Percentiles rank a stretch among this genome's conserved stretches.
Conservation (phyloP, 2,888 invertebrate genomes). For the Amphipyra tragopoginis region DNA sequence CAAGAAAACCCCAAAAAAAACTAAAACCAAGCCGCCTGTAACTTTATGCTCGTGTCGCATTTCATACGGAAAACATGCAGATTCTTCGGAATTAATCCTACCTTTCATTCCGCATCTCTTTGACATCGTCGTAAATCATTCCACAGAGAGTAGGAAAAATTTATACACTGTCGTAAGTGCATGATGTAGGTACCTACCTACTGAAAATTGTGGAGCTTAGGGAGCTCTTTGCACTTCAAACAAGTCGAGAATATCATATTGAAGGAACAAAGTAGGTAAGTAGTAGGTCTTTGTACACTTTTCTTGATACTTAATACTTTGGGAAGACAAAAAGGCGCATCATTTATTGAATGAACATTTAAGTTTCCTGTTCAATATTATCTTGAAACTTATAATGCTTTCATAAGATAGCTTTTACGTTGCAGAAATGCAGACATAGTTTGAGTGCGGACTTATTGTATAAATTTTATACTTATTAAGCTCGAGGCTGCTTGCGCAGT, state of each 20-base stretch:
- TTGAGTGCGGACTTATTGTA: too few species aligned
- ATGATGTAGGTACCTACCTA: not conserved
- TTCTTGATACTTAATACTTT: constrained; percentile 8
- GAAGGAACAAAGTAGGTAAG: constrained; percentile 21
- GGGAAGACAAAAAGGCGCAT: not conserved
- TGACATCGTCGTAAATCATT: constrained; percentile 5
- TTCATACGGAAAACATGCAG: constrained; percentile 20
- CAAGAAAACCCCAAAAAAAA: too few species aligned
- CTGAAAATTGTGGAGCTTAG: not conserved
- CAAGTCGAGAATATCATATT: constrained; percentile 11
- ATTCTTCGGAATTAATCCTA: constrained; percentile 18
- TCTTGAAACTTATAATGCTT: not conserved
- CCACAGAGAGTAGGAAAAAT: constrained; percentile 7
- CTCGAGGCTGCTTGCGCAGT: too few species aligned
- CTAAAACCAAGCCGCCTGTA: not conserved
- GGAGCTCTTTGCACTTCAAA: constrained; percentile 15
- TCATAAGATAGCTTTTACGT: not conserved
- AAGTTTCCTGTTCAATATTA: constrained; percentile 10
- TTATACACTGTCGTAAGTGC: not conserved
- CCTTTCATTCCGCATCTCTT: constrained; percentile 20
- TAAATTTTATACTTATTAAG: too few species aligned
- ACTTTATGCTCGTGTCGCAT: constrained; percentile 9
- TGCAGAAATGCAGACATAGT: too few species aligned
- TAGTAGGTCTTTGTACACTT: constrained; percentile 15
- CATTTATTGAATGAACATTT: constrained; percentile 15